These are phyloP conservation scores for Notolepis coatsorum DNA, from an alignment of 2,797 vertebrate species.

Conservation along the genomic window DNA sequence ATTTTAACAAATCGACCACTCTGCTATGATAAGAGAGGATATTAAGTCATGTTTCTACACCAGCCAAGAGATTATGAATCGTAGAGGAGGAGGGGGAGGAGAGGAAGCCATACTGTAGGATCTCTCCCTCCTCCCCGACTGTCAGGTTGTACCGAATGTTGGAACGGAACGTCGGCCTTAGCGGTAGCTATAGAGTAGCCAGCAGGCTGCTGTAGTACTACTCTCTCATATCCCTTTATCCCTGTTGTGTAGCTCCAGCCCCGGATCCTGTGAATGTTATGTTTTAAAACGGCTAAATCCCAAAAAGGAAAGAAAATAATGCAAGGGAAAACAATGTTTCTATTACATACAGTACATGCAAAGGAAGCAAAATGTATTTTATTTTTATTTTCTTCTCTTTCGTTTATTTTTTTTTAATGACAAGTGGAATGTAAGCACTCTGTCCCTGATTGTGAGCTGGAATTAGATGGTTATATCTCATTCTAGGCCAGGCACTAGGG, in stretches of 20 bases:
- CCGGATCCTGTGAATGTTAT: conserved; percentile 69
- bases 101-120: background rate
- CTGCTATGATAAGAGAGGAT: conserved; percentile 44
- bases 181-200: conserved; percentile 43
- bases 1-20: conserved; percentile 67
- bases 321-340: conserved; percentile 55
- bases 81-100: conserved; percentile 33
- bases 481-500: conserved; percentile 25
- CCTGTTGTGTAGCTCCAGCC: conserved; percentile 42
- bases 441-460: conserved; percentile 56
- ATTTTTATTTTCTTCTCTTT: too few relatives aligned
- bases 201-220: conserved; percentile 22
- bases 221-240: conserved; percentile 11
- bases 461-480: conserved; percentile 27
- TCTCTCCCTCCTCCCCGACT: conserved; percentile 35
- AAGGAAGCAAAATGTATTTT: conserved; percentile 44
- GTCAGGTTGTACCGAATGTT: conserved; percentile 61
- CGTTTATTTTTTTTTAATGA: conserved; percentile 72
- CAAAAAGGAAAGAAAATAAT: conserved; percentile 52
- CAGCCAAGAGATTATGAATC: conserved; percentile 70
- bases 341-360: conserved; percentile 46
- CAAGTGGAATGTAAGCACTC: conserved; percentile 80
- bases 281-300: conserved; percentile 68
- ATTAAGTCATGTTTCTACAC: conserved; percentile 63
- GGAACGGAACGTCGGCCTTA: conserved; percentile 55